Evolutionary conservation across 1,140 invertebrate species (phyloP), one percentile per base, ranked within the genome.

Genomic region (Ylistrum balloti): DNA sequence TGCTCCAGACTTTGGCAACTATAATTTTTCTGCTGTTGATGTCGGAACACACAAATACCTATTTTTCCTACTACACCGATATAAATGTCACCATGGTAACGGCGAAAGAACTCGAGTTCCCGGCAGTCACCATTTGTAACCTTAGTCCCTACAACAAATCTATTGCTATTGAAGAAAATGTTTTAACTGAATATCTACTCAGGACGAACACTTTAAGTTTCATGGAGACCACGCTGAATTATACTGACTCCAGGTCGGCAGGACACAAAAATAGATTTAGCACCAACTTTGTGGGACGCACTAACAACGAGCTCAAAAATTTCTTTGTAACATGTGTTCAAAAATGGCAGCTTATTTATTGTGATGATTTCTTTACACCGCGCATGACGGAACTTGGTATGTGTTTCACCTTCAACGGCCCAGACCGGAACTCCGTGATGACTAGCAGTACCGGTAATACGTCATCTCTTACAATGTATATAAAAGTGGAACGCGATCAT

Each of bases 61-160:
- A 74, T n/a, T n/a, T 74, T 0, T 74, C 56, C n/a, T 74, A 74
- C 28, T 74, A 74, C 56, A 74, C 56, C 56, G n/a, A 74, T 11
- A 74, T n/a, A 5, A 74, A 74, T n/a, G 22, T 74, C 56, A 74
- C 56, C 56, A 74, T 74, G 56, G n/a, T 74, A 74, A 74, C 56
- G 56, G 56, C 56, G 11, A 74, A n/a, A 74, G 56, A 74, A 11
- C 56, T 74, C 22, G 56, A 74, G 56, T 74, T 74, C 56, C 56
- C 56, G 56, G 56, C 56, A 0, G 56, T 74, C n/a, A 74, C 56
- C 56, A 74, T 74, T 74, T 74, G 56, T 74, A 74, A 74, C 28
- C 56, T 74, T 74, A 74, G n/a, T 74, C 56, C 56, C 56, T 74
- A 74, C n/a, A 74, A 74, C 56, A 74, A 74, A 74, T 74, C 56